phyloP scores from a whole-genome alignment of 2,113 vertebrate species.

The Cinclus mexicanus region DNA sequence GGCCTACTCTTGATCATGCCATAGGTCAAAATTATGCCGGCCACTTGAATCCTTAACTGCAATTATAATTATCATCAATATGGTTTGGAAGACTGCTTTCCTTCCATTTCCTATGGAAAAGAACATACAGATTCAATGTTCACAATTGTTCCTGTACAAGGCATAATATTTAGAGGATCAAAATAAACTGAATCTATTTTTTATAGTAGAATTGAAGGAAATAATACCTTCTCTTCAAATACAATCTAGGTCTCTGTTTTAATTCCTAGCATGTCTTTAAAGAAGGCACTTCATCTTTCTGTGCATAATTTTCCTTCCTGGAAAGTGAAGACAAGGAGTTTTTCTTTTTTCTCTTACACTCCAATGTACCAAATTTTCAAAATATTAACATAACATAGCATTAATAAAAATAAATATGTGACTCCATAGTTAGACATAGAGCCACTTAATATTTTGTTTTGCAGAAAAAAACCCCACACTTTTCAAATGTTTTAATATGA shows the following conservation, averaged over 20 bases:
- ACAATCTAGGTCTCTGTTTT: neutral
- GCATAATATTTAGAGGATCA: neutral
- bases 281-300: neutral
- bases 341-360: neutral
- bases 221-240: neutral
- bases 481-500: neutral
- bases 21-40: neutral
- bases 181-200: neutral
- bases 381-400: neutral
- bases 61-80: neutral
- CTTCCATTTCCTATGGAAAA: neutral
- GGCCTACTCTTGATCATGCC: neutral
- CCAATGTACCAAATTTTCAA: neutral
- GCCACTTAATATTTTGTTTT: neutral
- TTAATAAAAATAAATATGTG: neutral
- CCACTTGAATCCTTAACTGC: neutral
- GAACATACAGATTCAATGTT: neutral
- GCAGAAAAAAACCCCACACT: neutral
- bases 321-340: neutral
- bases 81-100: neutral
- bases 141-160: neutral
- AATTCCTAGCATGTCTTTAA: neutral
- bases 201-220: neutral
- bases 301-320: neutral
- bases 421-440: neutral